Percentiles rank a stretch among this genome's conserved stretches.
These are phyloP conservation scores for Gambusia affinis DNA, from an alignment of 2,113 vertebrate genomes.

Conservation along the genomic window DNA sequence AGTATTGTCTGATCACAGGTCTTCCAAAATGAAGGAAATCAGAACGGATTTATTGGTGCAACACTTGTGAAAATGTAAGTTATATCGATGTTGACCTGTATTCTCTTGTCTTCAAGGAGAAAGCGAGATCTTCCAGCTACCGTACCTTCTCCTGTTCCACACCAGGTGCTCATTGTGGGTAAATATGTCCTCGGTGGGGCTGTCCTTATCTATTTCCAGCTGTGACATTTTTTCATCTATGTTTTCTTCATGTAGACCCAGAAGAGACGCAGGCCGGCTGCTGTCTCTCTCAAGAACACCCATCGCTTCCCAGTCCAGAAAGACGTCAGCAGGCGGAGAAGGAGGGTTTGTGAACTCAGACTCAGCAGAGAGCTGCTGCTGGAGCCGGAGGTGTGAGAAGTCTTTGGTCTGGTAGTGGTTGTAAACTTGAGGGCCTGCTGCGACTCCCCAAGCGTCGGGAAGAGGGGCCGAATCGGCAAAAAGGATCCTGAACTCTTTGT, in stretches of 20 bases:
- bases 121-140: slow-evolving; percentile 15
- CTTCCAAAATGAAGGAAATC: no score
- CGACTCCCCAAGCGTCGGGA: slow-evolving; percentile 43
- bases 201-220: slow-evolving; percentile 21
- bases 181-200: slow-evolving; percentile 13
- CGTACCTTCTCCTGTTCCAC: slow-evolving; percentile 46
- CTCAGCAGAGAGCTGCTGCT: slow-evolving; percentile 32
- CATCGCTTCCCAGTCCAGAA: slow-evolving; percentile 79
- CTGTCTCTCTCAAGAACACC: slow-evolving; percentile 61
- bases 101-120: background rate
- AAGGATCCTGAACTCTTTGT: slow-evolving; percentile 80
- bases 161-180: slow-evolving; percentile 10
- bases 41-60: no score
- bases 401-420: slow-evolving; percentile 20
- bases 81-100: background rate
- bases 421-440: background rate
- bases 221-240: slow-evolving; percentile 8
- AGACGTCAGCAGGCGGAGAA: slow-evolving; percentile 46
- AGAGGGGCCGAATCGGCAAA: slow-evolving; percentile 76
- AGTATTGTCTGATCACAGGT: no score
- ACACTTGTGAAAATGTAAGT: background rate
- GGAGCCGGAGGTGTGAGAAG: slow-evolving; percentile 16
- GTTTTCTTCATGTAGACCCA: slow-evolving; percentile 16
- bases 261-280: background rate
- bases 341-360: slow-evolving; percentile 49